Percentiles rank a stretch among this genome's conserved stretches.
Evolutionary conservation across 2,888 invertebrate species (phyloP).

Genomic region (Mythimna ferrago): DNA sequence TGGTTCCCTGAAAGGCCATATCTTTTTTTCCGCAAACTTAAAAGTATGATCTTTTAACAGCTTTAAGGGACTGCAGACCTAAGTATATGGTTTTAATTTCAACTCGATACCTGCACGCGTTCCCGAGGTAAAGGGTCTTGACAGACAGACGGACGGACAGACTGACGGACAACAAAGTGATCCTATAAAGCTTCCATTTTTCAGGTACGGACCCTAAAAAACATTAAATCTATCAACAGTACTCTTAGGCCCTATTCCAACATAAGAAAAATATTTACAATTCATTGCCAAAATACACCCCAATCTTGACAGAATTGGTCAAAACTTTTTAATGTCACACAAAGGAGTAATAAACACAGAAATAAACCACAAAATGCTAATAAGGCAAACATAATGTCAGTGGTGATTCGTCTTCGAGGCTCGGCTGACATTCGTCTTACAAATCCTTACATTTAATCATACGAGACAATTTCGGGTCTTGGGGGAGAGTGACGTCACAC

Average conservation of each 20-base stretch:
- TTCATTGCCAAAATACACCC: constrained; percentile 1
- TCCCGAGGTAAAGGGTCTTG: too few relatives aligned
- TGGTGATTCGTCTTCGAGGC: constrained; percentile 58
- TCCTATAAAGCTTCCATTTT: too few relatives aligned
- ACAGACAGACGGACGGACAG: too few relatives aligned
- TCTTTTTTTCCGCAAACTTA: too few relatives aligned
- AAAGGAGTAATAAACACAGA: constrained; percentile 13
- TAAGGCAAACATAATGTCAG: constrained; percentile 38
- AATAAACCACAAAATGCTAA: constrained; percentile 37
- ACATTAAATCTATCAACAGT: not conserved
- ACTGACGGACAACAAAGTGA: too few relatives aligned
- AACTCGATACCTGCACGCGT: too few relatives aligned
- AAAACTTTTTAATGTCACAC: constrained; percentile 15
- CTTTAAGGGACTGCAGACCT: too few relatives aligned
- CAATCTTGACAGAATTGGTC: not conserved
- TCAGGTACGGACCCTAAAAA: too few relatives aligned
- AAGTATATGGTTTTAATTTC: too few relatives aligned
- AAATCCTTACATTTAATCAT: constrained; percentile 72
- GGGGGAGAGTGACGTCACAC: constrained; percentile 48
- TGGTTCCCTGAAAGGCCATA: too few relatives aligned
- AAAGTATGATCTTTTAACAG: too few relatives aligned
- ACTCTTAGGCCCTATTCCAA: not conserved
- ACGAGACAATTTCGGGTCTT: constrained; percentile 67
- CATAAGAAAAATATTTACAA: constrained; percentile 8
- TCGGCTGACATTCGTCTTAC: constrained; percentile 68